Evolutionary conservation across 2,888 invertebrate species (phyloP).

Genomic region (Drosophila merina): DNA sequence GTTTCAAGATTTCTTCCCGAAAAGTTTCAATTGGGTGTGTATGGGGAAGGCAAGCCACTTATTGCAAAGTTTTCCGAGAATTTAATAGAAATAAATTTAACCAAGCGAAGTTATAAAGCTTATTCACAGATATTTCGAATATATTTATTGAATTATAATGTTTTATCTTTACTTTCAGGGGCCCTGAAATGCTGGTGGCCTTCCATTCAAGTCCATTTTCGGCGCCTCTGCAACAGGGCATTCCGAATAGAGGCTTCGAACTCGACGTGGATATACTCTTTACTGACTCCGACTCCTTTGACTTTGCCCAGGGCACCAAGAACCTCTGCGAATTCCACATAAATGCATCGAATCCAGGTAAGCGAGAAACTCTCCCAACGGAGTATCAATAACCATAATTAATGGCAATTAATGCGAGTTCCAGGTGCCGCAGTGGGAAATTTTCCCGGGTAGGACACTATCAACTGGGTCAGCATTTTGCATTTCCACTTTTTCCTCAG

Average conservation of each 20-base stretch:
- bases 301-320: slow-evolving; percentile 88
- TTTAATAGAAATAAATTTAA: slow-evolving; percentile 10
- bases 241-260: slow-evolving; percentile 91
- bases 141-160: neutral
- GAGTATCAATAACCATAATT: slow-evolving; percentile 27
- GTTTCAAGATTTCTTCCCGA: slow-evolving; percentile 27
- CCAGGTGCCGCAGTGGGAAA: slow-evolving; percentile 1
- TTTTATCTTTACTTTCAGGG: slow-evolving; percentile 83
- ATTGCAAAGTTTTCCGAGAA: slow-evolving; percentile 14
- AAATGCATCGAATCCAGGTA: slow-evolving; percentile 87
- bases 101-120: slow-evolving; percentile 3
- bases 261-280: slow-evolving; percentile 94
- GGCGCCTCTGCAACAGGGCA: slow-evolving; percentile 89
- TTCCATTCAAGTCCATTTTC: slow-evolving; percentile 94
- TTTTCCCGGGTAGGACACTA: slow-evolving; percentile 9
- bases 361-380: slow-evolving; percentile 44
- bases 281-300: slow-evolving; percentile 93
- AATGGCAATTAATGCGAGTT: slow-evolving; percentile 26
- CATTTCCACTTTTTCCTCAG: slow-evolving; percentile 18
- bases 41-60: slow-evolving; percentile 7
- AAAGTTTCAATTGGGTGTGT: slow-evolving; percentile 14
- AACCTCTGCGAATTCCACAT: slow-evolving; percentile 89
- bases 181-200: slow-evolving; percentile 93
- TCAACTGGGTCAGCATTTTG: slow-evolving; percentile 25
- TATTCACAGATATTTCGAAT: neutral